Percentiles rank a stretch among this genome's conserved stretches.
These are phyloP conservation scores for Papilio dardanus DNA, from an alignment of 1,140 invertebrate species.

Conservation along the genomic window DNA sequence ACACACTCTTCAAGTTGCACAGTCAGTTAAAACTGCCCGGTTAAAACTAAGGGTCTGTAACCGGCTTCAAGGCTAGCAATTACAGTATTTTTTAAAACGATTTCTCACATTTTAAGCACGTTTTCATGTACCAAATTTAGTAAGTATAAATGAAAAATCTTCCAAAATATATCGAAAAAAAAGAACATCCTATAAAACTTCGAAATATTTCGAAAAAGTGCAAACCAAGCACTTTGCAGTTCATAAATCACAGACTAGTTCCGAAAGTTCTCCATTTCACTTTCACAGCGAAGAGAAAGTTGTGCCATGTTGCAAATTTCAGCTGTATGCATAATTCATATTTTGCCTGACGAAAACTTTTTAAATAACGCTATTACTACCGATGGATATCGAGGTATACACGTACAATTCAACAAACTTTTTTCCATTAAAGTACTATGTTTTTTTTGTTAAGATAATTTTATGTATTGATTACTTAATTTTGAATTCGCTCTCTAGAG, in stretches of 20 bases:
- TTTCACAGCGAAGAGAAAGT: conserved; percentile 11
- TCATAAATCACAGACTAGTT: conserved; percentile 34
- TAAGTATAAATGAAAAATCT: not conserved
- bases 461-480: no score
- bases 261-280: conserved; percentile 30
- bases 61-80: no score
- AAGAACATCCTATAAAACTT: not conserved
- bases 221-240: conserved; percentile 6
- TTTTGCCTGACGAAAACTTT: not conserved
- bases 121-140: not conserved
- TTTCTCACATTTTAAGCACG: no score
- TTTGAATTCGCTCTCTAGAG: no score
- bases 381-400: not conserved
- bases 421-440: no score
- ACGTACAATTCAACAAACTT: not conserved
- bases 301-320: conserved; percentile 19
- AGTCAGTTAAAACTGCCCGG: no score
- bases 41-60: no score
- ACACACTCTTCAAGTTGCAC: no score
- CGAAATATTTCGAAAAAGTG: not conserved
- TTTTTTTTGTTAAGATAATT: no score
- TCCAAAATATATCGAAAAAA: not conserved
- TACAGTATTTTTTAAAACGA: no score
- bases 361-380: not conserved
- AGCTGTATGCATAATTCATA: conserved; percentile 22